These are phyloP conservation scores for Apus apus DNA, from an alignment of 2,113 vertebrate species.

Conservation along the genomic window DNA sequence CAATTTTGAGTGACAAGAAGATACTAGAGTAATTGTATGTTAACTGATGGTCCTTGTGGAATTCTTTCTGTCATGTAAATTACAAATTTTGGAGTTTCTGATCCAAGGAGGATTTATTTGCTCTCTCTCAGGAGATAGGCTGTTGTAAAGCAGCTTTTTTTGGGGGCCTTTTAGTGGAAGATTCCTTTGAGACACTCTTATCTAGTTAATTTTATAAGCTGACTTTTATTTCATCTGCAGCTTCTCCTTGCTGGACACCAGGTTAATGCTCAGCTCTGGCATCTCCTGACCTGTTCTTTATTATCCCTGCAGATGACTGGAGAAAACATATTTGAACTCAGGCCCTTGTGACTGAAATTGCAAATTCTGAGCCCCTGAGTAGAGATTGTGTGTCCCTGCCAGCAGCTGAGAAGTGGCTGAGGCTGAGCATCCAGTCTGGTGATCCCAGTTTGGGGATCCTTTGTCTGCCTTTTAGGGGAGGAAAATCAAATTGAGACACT, in stretches of 20 bases:
- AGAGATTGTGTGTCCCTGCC: not conserved
- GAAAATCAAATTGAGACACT: not conserved
- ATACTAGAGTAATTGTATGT: not conserved
- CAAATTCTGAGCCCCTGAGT: not conserved
- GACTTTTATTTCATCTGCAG: constrained; percentile 7
- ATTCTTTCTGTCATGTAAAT: not conserved
- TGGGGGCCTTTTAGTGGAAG: not conserved
- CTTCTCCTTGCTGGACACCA: not conserved
- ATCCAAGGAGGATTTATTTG: constrained; percentile 19
- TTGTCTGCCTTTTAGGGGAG: not conserved
- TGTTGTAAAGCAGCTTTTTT: not conserved
- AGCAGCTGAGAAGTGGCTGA: not conserved
- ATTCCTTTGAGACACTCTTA: not conserved
- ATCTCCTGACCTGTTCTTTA: constrained; percentile 14
- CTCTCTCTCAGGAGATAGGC: not conserved
- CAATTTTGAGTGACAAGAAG: not conserved
- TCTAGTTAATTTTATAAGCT: constrained; percentile 14
- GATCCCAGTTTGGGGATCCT: not conserved
- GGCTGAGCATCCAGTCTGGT: not conserved
- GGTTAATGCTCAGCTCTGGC: not conserved
- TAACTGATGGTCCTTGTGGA: not conserved
- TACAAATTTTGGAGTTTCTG: not conserved
- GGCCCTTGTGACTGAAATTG: not conserved
- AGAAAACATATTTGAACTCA: not conserved
- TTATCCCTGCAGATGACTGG: not conserved